These are phyloP conservation scores for Callimorpha dominula DNA, from an alignment of 2,888 invertebrate genomes.

Conservation along the genomic window DNA sequence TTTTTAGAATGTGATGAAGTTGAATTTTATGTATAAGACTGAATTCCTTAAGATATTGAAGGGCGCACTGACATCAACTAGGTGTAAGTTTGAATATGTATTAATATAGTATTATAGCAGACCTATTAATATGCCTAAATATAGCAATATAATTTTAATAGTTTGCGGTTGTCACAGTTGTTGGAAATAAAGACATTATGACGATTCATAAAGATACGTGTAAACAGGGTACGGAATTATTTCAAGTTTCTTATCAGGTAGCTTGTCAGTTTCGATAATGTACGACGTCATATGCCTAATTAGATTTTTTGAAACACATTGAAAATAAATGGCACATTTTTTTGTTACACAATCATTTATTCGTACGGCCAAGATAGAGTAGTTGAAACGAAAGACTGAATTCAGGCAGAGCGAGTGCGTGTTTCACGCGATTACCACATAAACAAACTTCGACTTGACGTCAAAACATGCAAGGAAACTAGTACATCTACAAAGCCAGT, in stretches of 20 bases:
- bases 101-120: too few relatives aligned
- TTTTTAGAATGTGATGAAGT: too few relatives aligned
- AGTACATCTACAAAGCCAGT: background rate
- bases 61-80: too few relatives aligned
- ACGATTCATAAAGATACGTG: background rate
- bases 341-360: background rate
- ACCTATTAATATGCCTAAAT: too few relatives aligned
- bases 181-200: too few relatives aligned
- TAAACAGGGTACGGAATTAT: background rate
- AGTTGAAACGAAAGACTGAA: constrained; percentile 47
- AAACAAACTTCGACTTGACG: constrained; percentile 64
- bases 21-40: too few relatives aligned
- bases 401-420: constrained; percentile 54
- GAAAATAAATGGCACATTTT: background rate
- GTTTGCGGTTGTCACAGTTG: too few relatives aligned
- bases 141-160: too few relatives aligned
- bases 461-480: constrained; percentile 43
- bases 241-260: background rate
- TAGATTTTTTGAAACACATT: background rate
- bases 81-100: background rate
- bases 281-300: too few relatives aligned
- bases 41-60: too few relatives aligned
- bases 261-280: background rate
- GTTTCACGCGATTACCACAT: constrained; percentile 65
- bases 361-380: constrained; percentile 47